Evolutionary conservation across 2,797 vertebrate species (phyloP).

Genomic region (Xerus rutilus): DNA sequence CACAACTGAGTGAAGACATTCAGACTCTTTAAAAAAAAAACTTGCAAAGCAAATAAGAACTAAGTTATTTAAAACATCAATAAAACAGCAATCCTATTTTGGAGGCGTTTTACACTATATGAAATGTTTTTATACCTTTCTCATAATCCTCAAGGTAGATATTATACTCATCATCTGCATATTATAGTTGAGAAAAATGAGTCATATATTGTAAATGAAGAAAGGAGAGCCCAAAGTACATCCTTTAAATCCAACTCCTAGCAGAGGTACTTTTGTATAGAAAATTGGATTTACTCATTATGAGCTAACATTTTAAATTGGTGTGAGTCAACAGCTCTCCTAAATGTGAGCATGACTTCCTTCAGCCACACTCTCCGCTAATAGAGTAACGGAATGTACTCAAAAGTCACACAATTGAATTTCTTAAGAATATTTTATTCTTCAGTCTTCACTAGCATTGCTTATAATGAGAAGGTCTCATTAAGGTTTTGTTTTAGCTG

Average conservation of each 20-base stretch:
- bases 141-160: background rate
- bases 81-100: background rate
- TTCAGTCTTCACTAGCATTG: background rate
- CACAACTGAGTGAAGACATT: background rate
- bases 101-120: conserved; percentile 22
- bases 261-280: background rate
- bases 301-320: conserved; percentile 59
- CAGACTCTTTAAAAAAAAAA: background rate
- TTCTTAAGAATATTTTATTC: conserved; percentile 50
- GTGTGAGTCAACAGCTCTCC: background rate
- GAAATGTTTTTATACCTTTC: background rate
- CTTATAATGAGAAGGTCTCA: conserved; percentile 50
- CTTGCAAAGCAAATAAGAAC: background rate
- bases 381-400: background rate
- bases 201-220: background rate
- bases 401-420: conserved; percentile 18
- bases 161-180: background rate
- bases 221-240: background rate
- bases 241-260: background rate
- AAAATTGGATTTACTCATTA: conserved; percentile 46
- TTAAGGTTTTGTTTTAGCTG: conserved; percentile 30
- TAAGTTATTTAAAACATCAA: background rate
- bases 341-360: background rate
- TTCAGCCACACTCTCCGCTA: background rate
- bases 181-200: background rate